Base-by-base conservation (phyloP, 2,113 vertebrate species). In the Limanda limanda region DNA sequence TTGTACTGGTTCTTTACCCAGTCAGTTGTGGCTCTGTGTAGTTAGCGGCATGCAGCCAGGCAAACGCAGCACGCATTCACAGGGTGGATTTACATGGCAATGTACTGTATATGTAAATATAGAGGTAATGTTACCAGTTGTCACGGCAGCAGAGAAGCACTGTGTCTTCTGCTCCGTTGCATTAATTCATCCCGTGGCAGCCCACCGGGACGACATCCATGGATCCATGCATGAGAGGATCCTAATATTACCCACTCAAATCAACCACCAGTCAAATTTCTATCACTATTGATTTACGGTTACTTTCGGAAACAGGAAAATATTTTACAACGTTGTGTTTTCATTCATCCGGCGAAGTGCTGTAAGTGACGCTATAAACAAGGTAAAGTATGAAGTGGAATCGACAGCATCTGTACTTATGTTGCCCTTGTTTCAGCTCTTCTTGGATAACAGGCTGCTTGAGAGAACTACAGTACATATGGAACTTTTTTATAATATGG, bases 131-230 rank as follows among this genome's bases (percentile, higher is more conserved):
- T 70, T 86, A 80, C 72, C 64, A 74, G 83, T 80, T 83, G 84
- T 88, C 87, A 89, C 79, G 54, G 69, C 79, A 78, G 82, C 81
- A 67, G 76, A 47, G 45, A 47, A 84, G 72, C 23, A 68, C 71
- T 85, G 77, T 83, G 77, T 31, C 31, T 71, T 66, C 72, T 24
- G 73, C 57, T 61, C 31, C 25, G 67, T 88, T 85, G 88, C 87
- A 90, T 91, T 91, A 91, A 90, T 86, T 91, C 76, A 90, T 88
- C 80, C 75, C 56, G 77, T 64, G 70, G 66, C 68, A 67, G 82
- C 69, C 56, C 63, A 45, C 63, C 74, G 66, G 74, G 78, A 66
- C 83, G 77, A 76, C 74, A 86, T 88, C 82, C 68, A 87, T 86
- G 87, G 68, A 84, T 82, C 67, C 35, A 63, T 76, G 27, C 18